phyloP scores from a whole-genome alignment of 35 echinoderm and acorn worm genomes.

The Heliocidaris erythrogramma region DNA sequence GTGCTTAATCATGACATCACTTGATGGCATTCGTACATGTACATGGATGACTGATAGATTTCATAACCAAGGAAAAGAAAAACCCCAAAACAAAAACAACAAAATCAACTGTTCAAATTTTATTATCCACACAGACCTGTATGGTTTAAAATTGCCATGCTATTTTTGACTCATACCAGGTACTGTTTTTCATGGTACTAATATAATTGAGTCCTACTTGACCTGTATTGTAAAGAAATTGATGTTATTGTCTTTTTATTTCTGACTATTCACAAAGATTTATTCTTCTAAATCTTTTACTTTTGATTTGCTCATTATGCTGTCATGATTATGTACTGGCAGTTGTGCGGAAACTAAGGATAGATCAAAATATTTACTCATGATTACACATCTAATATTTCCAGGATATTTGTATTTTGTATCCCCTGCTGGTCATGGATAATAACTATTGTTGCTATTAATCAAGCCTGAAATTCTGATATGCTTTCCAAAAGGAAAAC shows the following conservation, averaged over 20 bases:
- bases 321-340: too few relatives aligned
- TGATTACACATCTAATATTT: not conserved
- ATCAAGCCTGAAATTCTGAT: not conserved
- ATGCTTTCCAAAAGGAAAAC: not conserved
- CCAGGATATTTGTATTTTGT: not conserved
- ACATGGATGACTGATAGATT: not conserved
- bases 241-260: too few relatives aligned
- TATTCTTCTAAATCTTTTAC: too few relatives aligned
- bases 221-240: too few relatives aligned
- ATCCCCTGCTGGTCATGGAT: not conserved
- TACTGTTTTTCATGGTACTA: too few relatives aligned
- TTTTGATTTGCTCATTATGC: too few relatives aligned
- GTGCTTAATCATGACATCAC: slow-evolving; percentile 1
- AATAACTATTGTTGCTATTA: not conserved
- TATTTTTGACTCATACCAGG: too few relatives aligned
- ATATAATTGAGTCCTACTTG: too few relatives aligned
- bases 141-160: too few relatives aligned
- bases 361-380: not conserved
- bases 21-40: not conserved
- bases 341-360: not conserved
- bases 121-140: too few relatives aligned
- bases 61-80: not conserved
- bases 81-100: too few relatives aligned
- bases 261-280: not conserved
- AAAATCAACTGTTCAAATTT: too few relatives aligned